phyloP scores from a whole-genome alignment of 35 echinoderm and acorn worm genomes.

The Heliocidaris erythrogramma region DNA sequence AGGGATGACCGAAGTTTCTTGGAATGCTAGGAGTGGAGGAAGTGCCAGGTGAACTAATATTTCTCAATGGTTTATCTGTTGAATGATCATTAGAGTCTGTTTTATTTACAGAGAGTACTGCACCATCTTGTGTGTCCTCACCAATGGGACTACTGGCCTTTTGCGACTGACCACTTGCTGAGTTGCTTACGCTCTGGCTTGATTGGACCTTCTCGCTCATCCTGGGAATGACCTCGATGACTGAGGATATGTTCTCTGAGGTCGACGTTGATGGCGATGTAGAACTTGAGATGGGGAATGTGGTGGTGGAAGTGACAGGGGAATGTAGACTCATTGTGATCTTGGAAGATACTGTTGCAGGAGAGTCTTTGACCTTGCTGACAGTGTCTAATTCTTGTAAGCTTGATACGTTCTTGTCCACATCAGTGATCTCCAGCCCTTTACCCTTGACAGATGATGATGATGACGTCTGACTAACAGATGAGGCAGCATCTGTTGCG shows the following conservation, averaged over 20 bases:
- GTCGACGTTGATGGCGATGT: conserved; percentile 42
- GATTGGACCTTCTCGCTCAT: background rate
- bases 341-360: background rate
- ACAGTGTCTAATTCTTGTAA: background rate
- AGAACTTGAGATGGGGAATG: conserved; percentile 31
- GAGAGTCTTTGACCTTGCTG: conserved; percentile 26
- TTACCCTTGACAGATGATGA: background rate
- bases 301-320: conserved; percentile 38
- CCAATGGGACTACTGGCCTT: background rate
- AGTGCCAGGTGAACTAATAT: background rate
- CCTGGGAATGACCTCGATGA: conserved; percentile 19
- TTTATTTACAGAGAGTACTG: background rate
- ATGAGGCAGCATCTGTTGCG: background rate
- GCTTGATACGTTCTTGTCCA: background rate
- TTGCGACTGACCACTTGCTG: background rate
- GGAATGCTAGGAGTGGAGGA: background rate
- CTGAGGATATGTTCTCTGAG: conserved; percentile 30
- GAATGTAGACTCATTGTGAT: background rate
- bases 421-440: background rate
- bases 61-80: background rate
- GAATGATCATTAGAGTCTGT: background rate
- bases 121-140: background rate
- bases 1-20: conserved; percentile 16
- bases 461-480: background rate
- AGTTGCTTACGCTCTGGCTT: background rate